phyloP scores from a whole-genome alignment of 2,797 vertebrate genomes.

The Lutjanus campechanus region DNA sequence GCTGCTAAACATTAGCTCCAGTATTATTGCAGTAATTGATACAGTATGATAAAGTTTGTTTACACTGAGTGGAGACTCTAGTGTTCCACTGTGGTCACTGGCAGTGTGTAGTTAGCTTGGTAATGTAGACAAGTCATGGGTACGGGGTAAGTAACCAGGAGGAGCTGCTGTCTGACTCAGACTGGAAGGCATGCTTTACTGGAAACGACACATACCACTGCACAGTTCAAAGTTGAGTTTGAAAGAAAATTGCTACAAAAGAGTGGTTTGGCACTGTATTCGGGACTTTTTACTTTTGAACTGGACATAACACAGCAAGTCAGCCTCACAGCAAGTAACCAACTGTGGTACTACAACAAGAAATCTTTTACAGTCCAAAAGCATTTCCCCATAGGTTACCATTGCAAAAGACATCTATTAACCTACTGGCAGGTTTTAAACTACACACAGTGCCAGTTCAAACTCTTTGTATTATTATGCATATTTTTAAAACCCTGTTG shows the following conservation, averaged over 20 bases:
- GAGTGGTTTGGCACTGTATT: neutral
- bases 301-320: neutral
- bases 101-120: neutral
- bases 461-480: neutral
- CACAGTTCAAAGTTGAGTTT: constrained; percentile 24
- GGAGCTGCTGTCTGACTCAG: constrained; percentile 24
- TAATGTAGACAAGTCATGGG: neutral
- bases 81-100: neutral
- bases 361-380: neutral
- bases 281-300: constrained; percentile 8
- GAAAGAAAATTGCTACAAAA: neutral
- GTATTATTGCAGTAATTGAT: neutral
- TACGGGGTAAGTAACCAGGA: neutral
- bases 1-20: neutral
- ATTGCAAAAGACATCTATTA: neutral
- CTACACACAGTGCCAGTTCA: neutral
- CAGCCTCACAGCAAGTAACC: neutral
- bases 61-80: neutral
- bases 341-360: neutral
- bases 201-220: constrained; percentile 3
- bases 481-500: neutral
- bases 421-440: constrained; percentile 3
- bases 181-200: constrained; percentile 35
- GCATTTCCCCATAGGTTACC: neutral
- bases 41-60: neutral